phyloP scores from a whole-genome alignment of 2,797 vertebrate species.

The Meriones psammophilus region DNA sequence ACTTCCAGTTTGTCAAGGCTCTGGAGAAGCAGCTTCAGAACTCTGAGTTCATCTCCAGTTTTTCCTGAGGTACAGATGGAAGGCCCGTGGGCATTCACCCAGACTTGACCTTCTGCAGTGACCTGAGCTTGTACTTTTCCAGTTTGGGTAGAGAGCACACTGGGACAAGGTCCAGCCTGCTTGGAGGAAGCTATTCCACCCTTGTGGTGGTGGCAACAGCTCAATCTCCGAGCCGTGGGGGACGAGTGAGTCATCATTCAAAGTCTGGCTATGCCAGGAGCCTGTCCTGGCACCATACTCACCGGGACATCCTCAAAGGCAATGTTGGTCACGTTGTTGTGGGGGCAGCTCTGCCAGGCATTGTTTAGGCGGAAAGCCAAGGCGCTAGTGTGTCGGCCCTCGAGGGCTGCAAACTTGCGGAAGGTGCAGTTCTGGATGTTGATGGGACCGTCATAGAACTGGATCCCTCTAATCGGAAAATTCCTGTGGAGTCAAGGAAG shows the following conservation, averaged over 20 bases:
- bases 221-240: background rate
- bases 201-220: background rate
- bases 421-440: constrained; percentile 98
- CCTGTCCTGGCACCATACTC: constrained; percentile 82
- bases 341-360: constrained; percentile 99
- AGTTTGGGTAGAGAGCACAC: constrained; percentile 22
- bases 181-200: constrained; percentile 21
- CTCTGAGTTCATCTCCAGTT: fast-evolving
- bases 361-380: constrained; percentile 98
- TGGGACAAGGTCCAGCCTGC: constrained; percentile 24
- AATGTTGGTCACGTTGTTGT: constrained; percentile 94
- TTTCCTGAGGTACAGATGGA: background rate
- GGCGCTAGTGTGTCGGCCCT: constrained; percentile 96
- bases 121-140: constrained; percentile 74
- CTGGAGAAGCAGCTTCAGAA: background rate
- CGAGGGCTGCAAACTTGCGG: constrained; percentile 94
- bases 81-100: background rate
- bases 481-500: constrained; percentile 87
- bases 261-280: background rate
- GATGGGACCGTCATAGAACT: constrained; percentile 97
- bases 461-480: constrained; percentile 97
- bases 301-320: constrained; percentile 96
- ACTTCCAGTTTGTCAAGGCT: background rate
- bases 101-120: constrained; percentile 17
- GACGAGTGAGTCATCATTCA: constrained; percentile 49